Base-by-base conservation (phyloP, 2,888 invertebrate genomes). In the Eupithecia centaureata region DNA sequence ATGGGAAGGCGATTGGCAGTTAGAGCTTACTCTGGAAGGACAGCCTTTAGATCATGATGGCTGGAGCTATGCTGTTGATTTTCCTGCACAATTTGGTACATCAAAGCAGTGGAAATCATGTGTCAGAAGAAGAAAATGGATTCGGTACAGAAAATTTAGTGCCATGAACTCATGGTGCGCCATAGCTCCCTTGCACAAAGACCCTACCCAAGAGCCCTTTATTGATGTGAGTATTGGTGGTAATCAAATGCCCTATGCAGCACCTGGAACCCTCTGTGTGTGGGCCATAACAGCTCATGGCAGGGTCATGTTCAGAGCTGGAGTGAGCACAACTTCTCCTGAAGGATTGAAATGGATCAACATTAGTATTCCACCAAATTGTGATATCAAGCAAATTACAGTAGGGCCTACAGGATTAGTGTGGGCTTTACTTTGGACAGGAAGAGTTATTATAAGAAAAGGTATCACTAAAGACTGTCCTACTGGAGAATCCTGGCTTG, bases 261-360 rank as follows among this genome's bases (percentile, higher is more conserved):
- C 95, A 70, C 93, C 95, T 18, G 97, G 97, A 28, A 95, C 95
- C 47, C 94, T 98, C 78, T 93, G 96, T 69, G 98, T 99, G 10
- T 99, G 98, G 98, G 97, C 98, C 12, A 97, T 98, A 63, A 98
- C 98, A 32, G 96, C 98, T 35, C 96, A 97, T 83, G 98, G 98
- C 63, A 93, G 98, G 82, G 97, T 98, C 30, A 97, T 98, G 96
- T 97, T 96, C 81, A 95, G 98, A 77, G 95, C 95, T 68, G 97
- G 97, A 15, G 97, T 98, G 1, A 96, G 95, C 72, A 95, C 95
- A 60, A 95, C 94, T 47, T 96, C 97, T 25, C 98, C 98, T 1
- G 98, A 98, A 92, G 98, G 98, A 1, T 94, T 95, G 61, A 95
- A 96, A 60, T 98, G 98, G 98, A 95, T 95, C 25, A 95, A 96